Base-by-base conservation (phyloP, 2,113 vertebrate genomes). In the Manacus vitellinus region DNA sequence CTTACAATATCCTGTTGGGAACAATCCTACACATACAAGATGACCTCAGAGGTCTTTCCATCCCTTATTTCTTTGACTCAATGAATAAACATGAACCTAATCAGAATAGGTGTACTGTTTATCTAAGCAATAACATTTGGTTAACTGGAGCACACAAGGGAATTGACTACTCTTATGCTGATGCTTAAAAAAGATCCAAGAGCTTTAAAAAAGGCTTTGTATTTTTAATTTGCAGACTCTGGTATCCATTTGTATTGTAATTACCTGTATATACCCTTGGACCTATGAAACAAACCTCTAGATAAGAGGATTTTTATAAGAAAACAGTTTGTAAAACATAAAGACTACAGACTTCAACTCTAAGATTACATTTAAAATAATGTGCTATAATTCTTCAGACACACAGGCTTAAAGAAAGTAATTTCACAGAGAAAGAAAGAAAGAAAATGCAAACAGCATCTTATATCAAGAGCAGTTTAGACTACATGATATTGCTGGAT, bases 101-200 rank as follows among this genome's bases (percentile, higher is more conserved):
- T 92, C 92, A 93, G 71, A 92, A 80, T 54, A 95, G n/a, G 67
- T 66, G 10, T 67, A 67, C 46, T 93, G 89, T 94, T 95, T 96
- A 83, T 83, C 67, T 97, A 94, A 96, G 93, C 93, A 96, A 90
- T 96, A 96, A 77, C 72, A n/a, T 73, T 92, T 76, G 51, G 37
- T 71, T 96, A 95, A 95, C 63, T 88, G 46, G 33, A 85, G 16
- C 37, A 73, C 89, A 88, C 89, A 43, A 77, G 92, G 74, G 93
- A 95, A 88, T 80, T 79, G 3, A 11, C 73, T 79, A 39, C 43
- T 93, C 27, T 88, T 88, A 88, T 58, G 85, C 54, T 76, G 78
- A 89, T 95, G 94, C 96, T 93, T 96, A 94, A 97, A 96, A 63
- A 96, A 89, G 89, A 96, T 93, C 78, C 94, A 35, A 96, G 51